Percentiles rank a stretch among this genome's conserved stretches.
phyloP scores from a whole-genome alignment of 2,888 invertebrate species.

The Tetanocera ferruginea region DNA sequence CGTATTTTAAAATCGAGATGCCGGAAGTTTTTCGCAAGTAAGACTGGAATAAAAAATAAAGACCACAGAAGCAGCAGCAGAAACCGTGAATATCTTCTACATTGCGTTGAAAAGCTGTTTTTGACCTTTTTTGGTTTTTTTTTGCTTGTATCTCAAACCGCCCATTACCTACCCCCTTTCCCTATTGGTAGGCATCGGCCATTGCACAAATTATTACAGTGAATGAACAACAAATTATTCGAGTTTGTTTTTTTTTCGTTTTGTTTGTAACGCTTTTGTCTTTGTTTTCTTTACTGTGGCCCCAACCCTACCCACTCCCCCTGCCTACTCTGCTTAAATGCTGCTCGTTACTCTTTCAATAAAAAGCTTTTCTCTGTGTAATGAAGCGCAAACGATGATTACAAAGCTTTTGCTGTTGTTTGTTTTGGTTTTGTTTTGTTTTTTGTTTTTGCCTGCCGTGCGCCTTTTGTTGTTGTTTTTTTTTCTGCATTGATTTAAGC shows the following conservation, averaged over 20 bases:
- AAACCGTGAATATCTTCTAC: too few relatives aligned
- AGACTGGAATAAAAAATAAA: too few relatives aligned
- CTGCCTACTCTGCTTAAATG: neutral
- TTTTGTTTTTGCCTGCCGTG: neutral
- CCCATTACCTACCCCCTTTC: too few relatives aligned
- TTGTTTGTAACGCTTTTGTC: neutral
- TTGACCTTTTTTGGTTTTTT: too few relatives aligned
- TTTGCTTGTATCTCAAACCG: too few relatives aligned
- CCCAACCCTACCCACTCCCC: neutral
- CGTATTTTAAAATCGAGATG: too few relatives aligned
- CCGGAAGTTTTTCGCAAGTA: too few relatives aligned
- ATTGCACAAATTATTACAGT: neutral
- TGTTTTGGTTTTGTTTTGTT: neutral
- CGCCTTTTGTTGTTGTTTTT: neutral
- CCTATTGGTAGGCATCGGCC: neutral
- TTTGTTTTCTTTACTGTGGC: neutral
- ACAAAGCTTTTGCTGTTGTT: neutral
- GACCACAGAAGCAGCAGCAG: too few relatives aligned
- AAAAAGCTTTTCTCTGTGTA: neutral
- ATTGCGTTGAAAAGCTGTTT: too few relatives aligned
- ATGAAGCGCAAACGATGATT: constrained; percentile 8
- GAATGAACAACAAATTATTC: neutral
- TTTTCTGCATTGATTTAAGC: neutral
- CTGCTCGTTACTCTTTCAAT: neutral
- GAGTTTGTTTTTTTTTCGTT: neutral